Evolutionary conservation across 2,113 vertebrate genomes (phyloP).

Genomic region (Cichladusa arquata): DNA sequence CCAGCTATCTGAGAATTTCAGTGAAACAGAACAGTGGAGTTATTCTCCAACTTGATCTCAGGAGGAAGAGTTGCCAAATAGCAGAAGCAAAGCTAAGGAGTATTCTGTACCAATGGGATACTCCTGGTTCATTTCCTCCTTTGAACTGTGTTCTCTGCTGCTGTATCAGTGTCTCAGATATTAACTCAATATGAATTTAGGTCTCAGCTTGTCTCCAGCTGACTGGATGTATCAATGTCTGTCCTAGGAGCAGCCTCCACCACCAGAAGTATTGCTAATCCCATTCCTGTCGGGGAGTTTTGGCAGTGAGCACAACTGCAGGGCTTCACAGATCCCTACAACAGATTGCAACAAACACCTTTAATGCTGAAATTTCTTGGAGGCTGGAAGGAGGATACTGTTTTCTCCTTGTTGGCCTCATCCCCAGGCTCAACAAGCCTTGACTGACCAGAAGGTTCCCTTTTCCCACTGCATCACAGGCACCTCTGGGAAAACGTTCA

Average conservation of each 20-base stretch:
- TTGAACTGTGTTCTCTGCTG: not conserved
- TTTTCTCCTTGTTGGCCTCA: not conserved
- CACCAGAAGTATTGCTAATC: not conserved
- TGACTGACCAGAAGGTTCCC: not conserved
- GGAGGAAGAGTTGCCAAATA: not conserved
- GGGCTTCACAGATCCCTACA: not conserved
- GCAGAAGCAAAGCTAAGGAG: not conserved
- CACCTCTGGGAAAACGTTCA: not conserved
- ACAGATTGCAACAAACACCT: not conserved
- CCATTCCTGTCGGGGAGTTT: not conserved
- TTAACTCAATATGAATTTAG: not conserved
- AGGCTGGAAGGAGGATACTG: not conserved
- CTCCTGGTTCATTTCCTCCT: not conserved
- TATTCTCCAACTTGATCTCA: not conserved
- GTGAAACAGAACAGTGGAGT: not conserved
- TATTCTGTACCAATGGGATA: not conserved
- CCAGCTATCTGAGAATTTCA: not conserved
- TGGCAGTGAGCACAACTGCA: not conserved
- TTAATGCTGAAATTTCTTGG: not conserved
- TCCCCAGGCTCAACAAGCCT: not conserved
- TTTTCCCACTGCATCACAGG: rapidly evolving
- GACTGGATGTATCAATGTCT: not conserved
- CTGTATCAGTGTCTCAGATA: not conserved
- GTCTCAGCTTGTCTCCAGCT: not conserved
- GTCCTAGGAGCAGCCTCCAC: not conserved